phyloP scores from a whole-genome alignment of 2,113 vertebrate genomes.

The Tangachromis dhanisi region DNA sequence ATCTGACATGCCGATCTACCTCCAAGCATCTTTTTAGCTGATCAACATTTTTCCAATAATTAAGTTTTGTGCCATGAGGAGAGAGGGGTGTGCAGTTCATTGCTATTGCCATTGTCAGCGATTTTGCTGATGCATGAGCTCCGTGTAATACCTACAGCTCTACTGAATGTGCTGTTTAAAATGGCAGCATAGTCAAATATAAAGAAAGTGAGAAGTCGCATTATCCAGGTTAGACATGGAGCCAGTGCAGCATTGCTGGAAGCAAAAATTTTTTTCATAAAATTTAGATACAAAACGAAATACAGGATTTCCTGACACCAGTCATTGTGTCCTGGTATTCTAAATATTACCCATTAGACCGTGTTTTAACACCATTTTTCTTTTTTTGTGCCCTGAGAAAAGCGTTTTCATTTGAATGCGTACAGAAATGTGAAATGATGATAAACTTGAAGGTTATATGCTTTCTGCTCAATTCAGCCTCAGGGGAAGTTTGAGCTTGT shows the following conservation, averaged over 20 bases:
- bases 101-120: not conserved
- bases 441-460: not conserved
- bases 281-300: not conserved
- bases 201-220: not conserved
- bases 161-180: not conserved
- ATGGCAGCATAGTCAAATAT: not conserved
- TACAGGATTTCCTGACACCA: not conserved
- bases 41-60: slow-evolving; percentile 16
- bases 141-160: not conserved
- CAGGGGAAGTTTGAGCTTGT: not conserved
- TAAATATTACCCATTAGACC: not conserved
- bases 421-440: not conserved
- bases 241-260: not conserved
- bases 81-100: slow-evolving; percentile 2
- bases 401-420: not conserved
- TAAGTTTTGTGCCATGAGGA: slow-evolving; percentile 5
- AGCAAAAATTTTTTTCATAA: not conserved
- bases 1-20: not conserved
- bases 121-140: slow-evolving; percentile 18
- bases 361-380: not conserved
- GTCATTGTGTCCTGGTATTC: not conserved
- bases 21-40: slow-evolving; percentile 6
- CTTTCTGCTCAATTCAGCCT: slow-evolving; percentile 6
- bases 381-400: not conserved
- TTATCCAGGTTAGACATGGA: not conserved